These are phyloP conservation scores for Gasteruption jaculator DNA, from an alignment of 2,888 invertebrate genomes.

Conservation along the genomic window DNA sequence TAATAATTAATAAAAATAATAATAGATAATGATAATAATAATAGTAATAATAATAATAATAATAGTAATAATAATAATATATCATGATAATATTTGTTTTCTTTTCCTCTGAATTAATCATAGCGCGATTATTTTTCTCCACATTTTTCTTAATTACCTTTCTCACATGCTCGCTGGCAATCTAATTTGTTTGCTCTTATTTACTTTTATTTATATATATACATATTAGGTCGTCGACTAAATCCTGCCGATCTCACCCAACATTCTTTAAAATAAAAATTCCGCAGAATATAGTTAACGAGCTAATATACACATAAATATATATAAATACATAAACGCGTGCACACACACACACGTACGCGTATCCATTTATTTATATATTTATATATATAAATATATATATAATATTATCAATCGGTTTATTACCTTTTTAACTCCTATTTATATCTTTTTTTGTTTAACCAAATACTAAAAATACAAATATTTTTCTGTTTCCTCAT, in stretches of 20 bases:
- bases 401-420: conserved; percentile 46
- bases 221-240: too few species aligned
- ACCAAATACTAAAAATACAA: conserved; percentile 51
- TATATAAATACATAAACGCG: conserved; percentile 15
- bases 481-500: conserved; percentile 39
- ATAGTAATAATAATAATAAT: conserved; percentile 21
- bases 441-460: conserved; percentile 44
- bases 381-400: conserved; percentile 41
- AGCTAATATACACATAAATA: conserved; percentile 18
- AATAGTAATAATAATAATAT: too few species aligned
- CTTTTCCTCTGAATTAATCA: conserved; percentile 45
- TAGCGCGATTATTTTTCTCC: conserved; percentile 44
- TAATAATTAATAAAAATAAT: conserved; percentile 51
- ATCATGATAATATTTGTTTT: too few species aligned
- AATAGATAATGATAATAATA: too few species aligned
- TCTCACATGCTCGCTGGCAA: conserved; percentile 45
- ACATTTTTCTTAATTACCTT: too few species aligned
- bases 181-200: conserved; percentile 47
- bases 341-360: conserved; percentile 10
- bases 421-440: conserved; percentile 41
- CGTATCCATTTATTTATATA: conserved; percentile 21
- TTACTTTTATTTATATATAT: conserved; percentile 32
- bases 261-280: too few species aligned
- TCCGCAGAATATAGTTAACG: conserved; percentile 21
- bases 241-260: too few species aligned